A percentile compares a stretch with the other conserved stretches of the same genome.
Conservation (phyloP, 2,113 vertebrate genomes). For the rabbit (Oryctolagus cuniculus) region mOryCun1.1 NC_091442.1:64068001-64068500, state of each 20-base stretch:
- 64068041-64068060: neutral
- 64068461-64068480: neutral
- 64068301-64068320: neutral
- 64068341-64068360: neutral
- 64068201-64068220: too few relatives aligned
- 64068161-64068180: neutral
- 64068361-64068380: neutral
- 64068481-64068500: neutral
- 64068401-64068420: neutral
- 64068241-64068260: neutral
- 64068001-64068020: neutral
- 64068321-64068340: neutral
- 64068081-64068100: neutral
- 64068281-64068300: neutral
- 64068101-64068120: neutral
- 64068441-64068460: neutral
- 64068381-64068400: neutral
- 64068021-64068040: neutral
- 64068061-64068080: neutral
- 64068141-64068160: neutral
- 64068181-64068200: neutral
- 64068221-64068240: neutral
- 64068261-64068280: neutral
- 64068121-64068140: fast-evolving
- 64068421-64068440: neutral